Conservation (phyloP, 2,113 vertebrate genomes). For the Redunca redunca region DNA sequence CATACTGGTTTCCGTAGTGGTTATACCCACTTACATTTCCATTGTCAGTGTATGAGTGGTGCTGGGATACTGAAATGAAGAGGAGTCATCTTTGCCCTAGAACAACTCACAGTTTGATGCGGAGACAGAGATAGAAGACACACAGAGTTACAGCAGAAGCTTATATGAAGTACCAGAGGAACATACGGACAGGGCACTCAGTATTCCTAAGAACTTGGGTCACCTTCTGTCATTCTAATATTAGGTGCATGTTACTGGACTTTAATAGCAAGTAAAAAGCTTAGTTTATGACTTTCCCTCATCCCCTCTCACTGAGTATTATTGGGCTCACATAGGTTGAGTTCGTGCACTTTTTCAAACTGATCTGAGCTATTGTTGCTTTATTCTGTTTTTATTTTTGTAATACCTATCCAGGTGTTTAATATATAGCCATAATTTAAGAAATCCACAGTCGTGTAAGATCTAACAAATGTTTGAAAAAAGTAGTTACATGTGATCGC, state of each 20-base stretch:
- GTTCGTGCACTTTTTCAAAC: background rate
- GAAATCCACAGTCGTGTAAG: background rate
- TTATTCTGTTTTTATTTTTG: background rate
- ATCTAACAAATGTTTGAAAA: background rate
- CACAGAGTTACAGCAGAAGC: background rate
- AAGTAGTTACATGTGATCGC: background rate
- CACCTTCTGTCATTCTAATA: background rate
- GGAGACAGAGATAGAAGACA: background rate
- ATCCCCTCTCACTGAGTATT: background rate
- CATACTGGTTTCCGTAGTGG: background rate
- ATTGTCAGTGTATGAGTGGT: background rate
- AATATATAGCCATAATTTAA: background rate
- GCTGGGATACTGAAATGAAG: background rate
- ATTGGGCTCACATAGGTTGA: background rate
- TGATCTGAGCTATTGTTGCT: background rate
- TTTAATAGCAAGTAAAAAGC: background rate
- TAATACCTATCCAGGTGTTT: background rate
- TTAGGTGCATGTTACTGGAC: background rate
- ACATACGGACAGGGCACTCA: background rate
- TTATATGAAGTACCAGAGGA: background rate
- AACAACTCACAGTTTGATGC: background rate
- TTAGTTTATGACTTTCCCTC: background rate
- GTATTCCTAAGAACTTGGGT: background rate
- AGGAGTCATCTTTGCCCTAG: background rate
- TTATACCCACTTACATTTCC: background rate